Evolutionary conservation across 2,888 invertebrate species (phyloP).

Genomic region (Celastrina argiolus): DNA sequence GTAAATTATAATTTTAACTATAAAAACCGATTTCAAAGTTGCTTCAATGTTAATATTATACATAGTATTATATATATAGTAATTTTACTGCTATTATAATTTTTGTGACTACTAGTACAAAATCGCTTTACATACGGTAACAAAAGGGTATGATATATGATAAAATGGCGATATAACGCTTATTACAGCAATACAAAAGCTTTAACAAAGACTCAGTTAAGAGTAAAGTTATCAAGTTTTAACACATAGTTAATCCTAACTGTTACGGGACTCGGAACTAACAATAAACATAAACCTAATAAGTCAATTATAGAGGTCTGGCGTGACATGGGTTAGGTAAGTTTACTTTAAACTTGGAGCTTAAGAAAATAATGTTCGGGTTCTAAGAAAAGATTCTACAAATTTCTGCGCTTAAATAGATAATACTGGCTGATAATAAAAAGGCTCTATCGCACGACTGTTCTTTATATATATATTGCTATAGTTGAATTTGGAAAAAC

Average conservation of each 20-base stretch:
- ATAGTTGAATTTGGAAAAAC: too few species aligned
- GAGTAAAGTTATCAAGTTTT: slow-evolving; percentile 1
- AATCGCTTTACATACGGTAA: background rate
- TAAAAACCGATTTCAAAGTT: too few species aligned
- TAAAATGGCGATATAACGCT: background rate
- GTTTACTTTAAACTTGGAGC: slow-evolving; percentile 11
- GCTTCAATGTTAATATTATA: too few species aligned
- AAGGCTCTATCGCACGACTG: too few species aligned
- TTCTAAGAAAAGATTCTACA: background rate
- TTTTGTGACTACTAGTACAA: too few species aligned
- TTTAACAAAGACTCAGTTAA: background rate
- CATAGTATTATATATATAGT: too few species aligned
- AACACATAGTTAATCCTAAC: background rate
- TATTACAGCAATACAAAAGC: background rate
- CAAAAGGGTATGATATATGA: background rate
- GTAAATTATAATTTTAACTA: too few species aligned
- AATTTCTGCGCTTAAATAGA: background rate
- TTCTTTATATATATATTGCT: background rate
- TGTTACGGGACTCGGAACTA: slow-evolving; percentile 11
- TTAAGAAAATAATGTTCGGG: slow-evolving; percentile 3
- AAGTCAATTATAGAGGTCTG: slow-evolving; percentile 19
- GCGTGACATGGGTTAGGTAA: slow-evolving; percentile 10
- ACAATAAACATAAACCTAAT: slow-evolving; percentile 22
- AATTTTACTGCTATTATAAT: too few species aligned
- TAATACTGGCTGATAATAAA: background rate